Evolutionary conservation across 1,140 invertebrate genomes (phyloP), one percentile per base, ranked within the genome.

Genomic region (Dreissena polymorpha): DNA sequence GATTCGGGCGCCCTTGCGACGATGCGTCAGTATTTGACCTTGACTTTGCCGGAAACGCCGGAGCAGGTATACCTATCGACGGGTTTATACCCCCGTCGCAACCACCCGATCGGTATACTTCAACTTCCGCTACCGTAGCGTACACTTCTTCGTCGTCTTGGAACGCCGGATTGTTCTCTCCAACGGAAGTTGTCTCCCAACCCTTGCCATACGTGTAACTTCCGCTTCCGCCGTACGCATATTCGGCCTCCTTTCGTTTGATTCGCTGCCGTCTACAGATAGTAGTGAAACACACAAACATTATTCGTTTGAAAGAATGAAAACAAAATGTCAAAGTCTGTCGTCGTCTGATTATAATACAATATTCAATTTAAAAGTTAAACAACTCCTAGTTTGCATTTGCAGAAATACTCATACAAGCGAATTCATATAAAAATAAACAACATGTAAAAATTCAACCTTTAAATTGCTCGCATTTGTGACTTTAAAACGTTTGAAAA

Each of bases 131-230:
- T 10, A 81, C 55, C 16, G 78, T 81, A 10, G 78, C 70, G 53
- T 81, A 81, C 14, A 81, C 39, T 10, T 69, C 72, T 13, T 27
- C 67, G n/a, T 50, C 55, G 27, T 25, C 70, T 10, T 72, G 27
- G 21, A 16, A n/a, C 16, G 67, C 16, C 39, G 39, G 39, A 39
- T 39, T 39, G 57, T 60, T 23, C 6, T 23, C 16, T 23, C 21
- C 21, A n/a, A 60, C 16, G 10, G 57, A 64, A 10, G 18, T 49
- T 0, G 23, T 55, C 50, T 77, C 64, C 78, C 78, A 81, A 65
- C 78, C 78, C 23, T 81, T 72, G 16, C 78, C 78, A 23, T 81
- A 81, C 25, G 78, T 81, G 8, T n/a, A 29, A 67, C 78, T 81
- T 5, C 39, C 69, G 64, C 57, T 73, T 73, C 78, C 78, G 49